Conservation (phyloP, 2,113 vertebrate genomes). For the Hippolais icterina region DNA sequence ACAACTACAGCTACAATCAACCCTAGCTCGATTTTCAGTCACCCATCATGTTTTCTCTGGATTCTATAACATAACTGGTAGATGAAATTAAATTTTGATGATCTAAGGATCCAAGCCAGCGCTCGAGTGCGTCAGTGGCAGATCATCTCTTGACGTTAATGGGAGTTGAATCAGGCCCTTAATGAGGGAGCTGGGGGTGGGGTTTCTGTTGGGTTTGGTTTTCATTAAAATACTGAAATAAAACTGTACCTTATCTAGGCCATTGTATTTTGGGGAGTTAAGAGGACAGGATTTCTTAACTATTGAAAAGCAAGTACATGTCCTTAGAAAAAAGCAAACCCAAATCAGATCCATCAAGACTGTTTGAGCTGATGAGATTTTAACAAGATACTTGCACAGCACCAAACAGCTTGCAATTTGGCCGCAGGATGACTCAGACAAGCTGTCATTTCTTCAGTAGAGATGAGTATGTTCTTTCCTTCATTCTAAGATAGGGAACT, state of each 20-base stretch:
- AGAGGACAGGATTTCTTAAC: neutral
- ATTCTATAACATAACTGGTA: neutral
- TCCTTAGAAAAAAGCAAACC: neutral
- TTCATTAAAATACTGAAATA: conserved; percentile 13
- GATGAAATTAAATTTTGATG: neutral
- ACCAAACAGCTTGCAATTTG: neutral
- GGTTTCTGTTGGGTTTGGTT: neutral
- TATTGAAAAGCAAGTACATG: neutral
- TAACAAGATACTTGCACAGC: neutral
- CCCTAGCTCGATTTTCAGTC: neutral
- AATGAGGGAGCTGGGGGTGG: neutral
- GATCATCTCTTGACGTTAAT: conserved; percentile 47
- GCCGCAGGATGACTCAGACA: neutral
- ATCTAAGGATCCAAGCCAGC: neutral
- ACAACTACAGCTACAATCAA: neutral
- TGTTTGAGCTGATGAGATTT: neutral
- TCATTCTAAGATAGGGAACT: neutral
- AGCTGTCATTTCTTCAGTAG: neutral
- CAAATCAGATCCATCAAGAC: no score
- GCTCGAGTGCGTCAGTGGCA: conserved; percentile 13
- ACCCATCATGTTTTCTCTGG: neutral
- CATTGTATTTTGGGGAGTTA: neutral
- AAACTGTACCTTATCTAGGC: neutral
- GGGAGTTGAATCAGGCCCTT: conserved; percentile 21
- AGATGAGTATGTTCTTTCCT: neutral